Evolutionary conservation across 2,113 vertebrate species (phyloP), one percentile per base, ranked within the genome.

Genomic region (Buteo buteo): DNA sequence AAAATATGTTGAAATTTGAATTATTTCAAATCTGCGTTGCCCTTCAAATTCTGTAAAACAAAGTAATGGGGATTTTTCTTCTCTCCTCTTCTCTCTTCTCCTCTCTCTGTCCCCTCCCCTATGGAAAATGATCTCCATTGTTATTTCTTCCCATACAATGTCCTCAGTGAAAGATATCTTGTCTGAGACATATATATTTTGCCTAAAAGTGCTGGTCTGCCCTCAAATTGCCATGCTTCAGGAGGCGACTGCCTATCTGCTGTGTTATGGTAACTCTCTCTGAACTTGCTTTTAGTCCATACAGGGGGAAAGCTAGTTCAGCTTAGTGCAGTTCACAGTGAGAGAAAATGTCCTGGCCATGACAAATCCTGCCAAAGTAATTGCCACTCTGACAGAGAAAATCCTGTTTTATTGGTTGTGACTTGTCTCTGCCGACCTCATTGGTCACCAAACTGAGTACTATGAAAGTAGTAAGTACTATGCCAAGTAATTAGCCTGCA

Each of bases 401-500:
- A 70, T 88, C 54, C 40, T 42, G 5, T 57, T 94, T 91, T 86
- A 77, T 93, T 10, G 1, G 34, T 84, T 94, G 59, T 73, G 59
- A 55, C 58, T 93, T 34, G 7, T 52, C 34, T 91, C 58, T 81
- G 64, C 38, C 64, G 28, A 83, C 16, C 59, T 73, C 55, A 58
- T 45, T 73, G 49, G 49, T 86, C 10, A 4, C 64, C 84, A 91
- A 31, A 93, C n/a, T 17, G 36, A 94, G 26, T 18, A 64, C 66
- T 72, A 45, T 42, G 44, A 91, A 86, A 82, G 36, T 36, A 36
- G 36, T 36, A 36, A 36, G 36, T 36, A 36, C 36, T 36, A 36
- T 36, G 83, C 45, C 83, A 94, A 83, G 36, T 88, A 91, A 97
- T 95, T 54, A 69, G 44, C 32, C 54, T 91, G 83, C 67, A 91